phyloP scores from a whole-genome alignment of 2,888 invertebrate species.

The Tribolium freemani region DNA sequence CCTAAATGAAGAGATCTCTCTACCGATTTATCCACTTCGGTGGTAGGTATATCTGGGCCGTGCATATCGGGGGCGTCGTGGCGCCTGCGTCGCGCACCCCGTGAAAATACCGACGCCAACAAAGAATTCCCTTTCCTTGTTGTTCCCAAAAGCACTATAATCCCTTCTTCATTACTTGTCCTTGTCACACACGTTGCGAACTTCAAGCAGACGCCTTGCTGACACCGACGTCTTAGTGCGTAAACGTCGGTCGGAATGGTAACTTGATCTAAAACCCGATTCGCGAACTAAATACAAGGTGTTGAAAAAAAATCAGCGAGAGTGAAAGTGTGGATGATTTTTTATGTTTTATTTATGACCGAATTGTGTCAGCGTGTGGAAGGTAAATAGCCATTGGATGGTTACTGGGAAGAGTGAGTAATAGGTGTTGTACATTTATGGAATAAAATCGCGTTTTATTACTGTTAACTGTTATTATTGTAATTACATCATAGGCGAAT shows the following conservation, averaged over 20 bases:
- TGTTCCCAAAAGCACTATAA: neutral
- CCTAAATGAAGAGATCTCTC: neutral
- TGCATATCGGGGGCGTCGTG: constrained; percentile 23
- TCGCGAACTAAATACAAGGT: neutral
- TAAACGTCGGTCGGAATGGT: constrained; percentile 26
- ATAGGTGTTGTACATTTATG: neutral
- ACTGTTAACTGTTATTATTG: neutral
- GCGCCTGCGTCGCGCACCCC: constrained; percentile 40
- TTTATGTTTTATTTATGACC: too few species aligned
- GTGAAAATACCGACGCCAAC: constrained; percentile 41
- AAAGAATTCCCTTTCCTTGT: constrained; percentile 27
- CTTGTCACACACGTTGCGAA: neutral
- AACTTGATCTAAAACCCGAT: constrained; percentile 24
- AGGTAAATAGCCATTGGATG: neutral
- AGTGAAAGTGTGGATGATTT: neutral
- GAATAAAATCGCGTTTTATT: neutral
- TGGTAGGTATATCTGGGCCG: constrained; percentile 34
- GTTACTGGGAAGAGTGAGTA: neutral
- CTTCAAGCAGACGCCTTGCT: constrained; percentile 15
- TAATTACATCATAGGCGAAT: neutral
- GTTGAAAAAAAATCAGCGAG: neutral
- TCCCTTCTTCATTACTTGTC: constrained; percentile 2
- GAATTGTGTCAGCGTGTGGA: too few species aligned
- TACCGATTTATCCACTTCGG: constrained; percentile 36
- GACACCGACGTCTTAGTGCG: constrained; percentile 31